Evolutionary conservation across 2,888 invertebrate genomes (phyloP), one percentile per base, ranked within the genome.

Genomic region (Diaperis boleti): DNA sequence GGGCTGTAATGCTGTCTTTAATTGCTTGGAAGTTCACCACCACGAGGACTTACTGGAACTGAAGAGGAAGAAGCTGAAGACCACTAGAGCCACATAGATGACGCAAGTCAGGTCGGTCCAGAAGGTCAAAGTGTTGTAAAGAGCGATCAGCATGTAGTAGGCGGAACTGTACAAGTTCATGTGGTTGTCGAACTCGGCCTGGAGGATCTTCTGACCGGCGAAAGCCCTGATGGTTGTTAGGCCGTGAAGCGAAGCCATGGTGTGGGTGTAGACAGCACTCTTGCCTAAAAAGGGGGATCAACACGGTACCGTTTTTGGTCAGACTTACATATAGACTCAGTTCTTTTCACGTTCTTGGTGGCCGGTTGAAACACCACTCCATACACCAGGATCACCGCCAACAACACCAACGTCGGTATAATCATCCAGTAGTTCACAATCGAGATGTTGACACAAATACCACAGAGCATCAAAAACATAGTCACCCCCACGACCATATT

Each of bases 241-340:
- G 1, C 92, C 92, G 76, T 90, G 87, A 22, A 93, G 83, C 0
- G 89, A 88, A 47, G 90, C 88, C 72, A 87, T 89, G 33, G 92
- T 82, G 70, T 92, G 88, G 0, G 88, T 87, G 77, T 90, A 92
- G 0, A 93, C 86, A 0, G 92, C 92, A 72, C 91, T 91, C 41
- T 91, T 86, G 56, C 89, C 91, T 91, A 78, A 11, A 69, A 33
- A 0, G 7, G 13, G 2, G 3, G 4, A 20, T 20, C n/a, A n/a
- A n/a, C n/a, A n/a, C n/a, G n/a, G n/a, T n/a, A n/a, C n/a, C n/a
- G n/a, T n/a, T n/a, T n/a, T n/a, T n/a, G n/a, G n/a, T n/a, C n/a
- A n/a, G n/a, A 37, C 85, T 84, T 69, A 88, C 88, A 87, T 5
- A 87, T 85, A 68, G 87, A 87, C 74, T 89, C 89, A 0, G 89